phyloP scores from a whole-genome alignment of 2,888 invertebrate species.

The Prosapia bicincta region DNA sequence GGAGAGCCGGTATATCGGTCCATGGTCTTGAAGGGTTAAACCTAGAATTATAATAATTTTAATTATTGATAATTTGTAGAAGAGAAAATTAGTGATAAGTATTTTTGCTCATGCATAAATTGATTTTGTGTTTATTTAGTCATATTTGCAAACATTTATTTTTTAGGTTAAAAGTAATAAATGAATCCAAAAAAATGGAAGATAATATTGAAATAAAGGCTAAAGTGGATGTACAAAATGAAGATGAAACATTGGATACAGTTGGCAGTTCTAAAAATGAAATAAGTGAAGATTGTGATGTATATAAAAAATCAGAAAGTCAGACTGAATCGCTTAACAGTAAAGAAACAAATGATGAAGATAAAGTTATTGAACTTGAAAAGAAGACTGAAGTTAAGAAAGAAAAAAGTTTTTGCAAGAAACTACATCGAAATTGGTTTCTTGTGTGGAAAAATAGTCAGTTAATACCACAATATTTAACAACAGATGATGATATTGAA shows the following conservation, averaged over 20 bases:
- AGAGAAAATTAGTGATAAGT: too few species aligned
- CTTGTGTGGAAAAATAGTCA: not conserved
- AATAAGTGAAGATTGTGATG: not conserved
- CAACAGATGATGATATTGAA: not conserved
- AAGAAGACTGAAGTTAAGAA: conserved; percentile 15
- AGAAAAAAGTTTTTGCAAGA: conserved; percentile 3
- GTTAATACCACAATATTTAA: not conserved
- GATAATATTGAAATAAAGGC: not conserved
- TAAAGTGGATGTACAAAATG: not conserved
- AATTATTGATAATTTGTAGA: too few species aligned
- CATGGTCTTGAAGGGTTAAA: too few species aligned
- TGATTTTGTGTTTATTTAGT: too few species aligned
- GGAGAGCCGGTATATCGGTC: too few species aligned
- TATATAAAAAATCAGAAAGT: not conserved
- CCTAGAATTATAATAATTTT: too few species aligned
- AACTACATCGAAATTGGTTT: not conserved
- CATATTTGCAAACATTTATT: too few species aligned
- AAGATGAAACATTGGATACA: not conserved
- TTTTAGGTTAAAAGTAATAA: not conserved
- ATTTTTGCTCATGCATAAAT: too few species aligned
- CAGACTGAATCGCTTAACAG: too few species aligned
- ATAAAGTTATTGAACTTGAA: conserved; percentile 11
- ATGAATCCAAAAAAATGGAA: not conserved
- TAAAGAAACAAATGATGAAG: not conserved
- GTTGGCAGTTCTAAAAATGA: not conserved